phyloP scores from a whole-genome alignment of 2,797 vertebrate genomes.

The Dicrostonyx torquatus region DNA sequence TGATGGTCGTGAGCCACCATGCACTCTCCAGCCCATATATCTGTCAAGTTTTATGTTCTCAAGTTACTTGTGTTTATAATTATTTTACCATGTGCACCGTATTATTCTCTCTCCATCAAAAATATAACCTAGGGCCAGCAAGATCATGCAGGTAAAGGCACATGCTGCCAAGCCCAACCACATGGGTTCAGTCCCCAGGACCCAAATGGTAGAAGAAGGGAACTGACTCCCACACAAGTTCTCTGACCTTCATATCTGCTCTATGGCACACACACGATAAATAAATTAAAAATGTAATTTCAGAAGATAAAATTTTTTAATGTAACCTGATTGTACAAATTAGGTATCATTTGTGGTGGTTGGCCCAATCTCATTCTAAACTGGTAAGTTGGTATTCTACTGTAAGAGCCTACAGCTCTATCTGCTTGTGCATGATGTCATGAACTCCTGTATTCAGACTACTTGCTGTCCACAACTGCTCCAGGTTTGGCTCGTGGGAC shows the following conservation, averaged over 20 bases:
- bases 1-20: neutral
- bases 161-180: neutral
- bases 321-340: neutral
- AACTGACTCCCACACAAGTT: neutral
- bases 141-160: neutral
- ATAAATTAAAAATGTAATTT: neutral
- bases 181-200: neutral
- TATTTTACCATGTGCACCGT: neutral
- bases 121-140: neutral
- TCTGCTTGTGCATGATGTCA: neutral
- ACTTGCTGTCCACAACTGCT: neutral
- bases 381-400: neutral
- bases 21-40: neutral
- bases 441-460: neutral
- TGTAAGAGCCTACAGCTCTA: neutral
- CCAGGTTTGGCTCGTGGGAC: neutral
- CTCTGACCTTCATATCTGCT: neutral
- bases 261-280: neutral
- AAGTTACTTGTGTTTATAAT: neutral
- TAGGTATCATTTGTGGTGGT: neutral
- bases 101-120: slow-evolving; percentile 1
- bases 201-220: neutral
- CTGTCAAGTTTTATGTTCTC: neutral
- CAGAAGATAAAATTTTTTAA: neutral
- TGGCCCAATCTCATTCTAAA: neutral